Conservation (phyloP, 2,888 invertebrate genomes). For the Gymnoscelis rufifasciata region DNA sequence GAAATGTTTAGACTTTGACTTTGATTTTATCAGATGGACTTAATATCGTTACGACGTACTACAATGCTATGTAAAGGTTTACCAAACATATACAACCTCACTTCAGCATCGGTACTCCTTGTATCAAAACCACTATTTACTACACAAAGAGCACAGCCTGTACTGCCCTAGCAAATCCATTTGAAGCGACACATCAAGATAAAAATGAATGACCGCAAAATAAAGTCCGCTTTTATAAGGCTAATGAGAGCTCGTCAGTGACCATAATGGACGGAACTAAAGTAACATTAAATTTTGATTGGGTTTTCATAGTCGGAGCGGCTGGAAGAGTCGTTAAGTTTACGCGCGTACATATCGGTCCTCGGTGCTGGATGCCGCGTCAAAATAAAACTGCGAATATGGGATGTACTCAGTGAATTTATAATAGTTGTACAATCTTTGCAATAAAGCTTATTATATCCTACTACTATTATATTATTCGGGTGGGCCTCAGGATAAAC, state of each 20-base stretch:
- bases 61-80: no score
- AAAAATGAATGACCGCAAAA: slow-evolving; percentile 13
- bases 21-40: no score
- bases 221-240: slow-evolving; percentile 27
- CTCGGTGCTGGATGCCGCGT: slow-evolving; percentile 42
- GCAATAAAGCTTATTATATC: background rate
- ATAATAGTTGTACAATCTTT: no score
- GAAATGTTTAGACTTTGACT: no score
- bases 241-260: slow-evolving; percentile 36
- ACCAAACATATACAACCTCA: no score
- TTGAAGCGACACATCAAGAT: slow-evolving; percentile 1
- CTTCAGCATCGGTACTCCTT: no score
- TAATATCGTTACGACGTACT: no score
- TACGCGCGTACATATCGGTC: slow-evolving; percentile 59
- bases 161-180: no score
- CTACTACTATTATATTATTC: background rate
- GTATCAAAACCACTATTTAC: no score
- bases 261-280: slow-evolving; percentile 45
- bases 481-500: no score
- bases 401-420: slow-evolving; percentile 7
- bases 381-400: slow-evolving; percentile 39
- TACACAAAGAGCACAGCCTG: no score
- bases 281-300: slow-evolving; percentile 65
- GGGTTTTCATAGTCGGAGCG: slow-evolving; percentile 61
- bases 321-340: slow-evolving; percentile 58